phyloP scores from a whole-genome alignment of 2,113 vertebrate genomes.

The Poeciliopsis retropinna region DNA sequence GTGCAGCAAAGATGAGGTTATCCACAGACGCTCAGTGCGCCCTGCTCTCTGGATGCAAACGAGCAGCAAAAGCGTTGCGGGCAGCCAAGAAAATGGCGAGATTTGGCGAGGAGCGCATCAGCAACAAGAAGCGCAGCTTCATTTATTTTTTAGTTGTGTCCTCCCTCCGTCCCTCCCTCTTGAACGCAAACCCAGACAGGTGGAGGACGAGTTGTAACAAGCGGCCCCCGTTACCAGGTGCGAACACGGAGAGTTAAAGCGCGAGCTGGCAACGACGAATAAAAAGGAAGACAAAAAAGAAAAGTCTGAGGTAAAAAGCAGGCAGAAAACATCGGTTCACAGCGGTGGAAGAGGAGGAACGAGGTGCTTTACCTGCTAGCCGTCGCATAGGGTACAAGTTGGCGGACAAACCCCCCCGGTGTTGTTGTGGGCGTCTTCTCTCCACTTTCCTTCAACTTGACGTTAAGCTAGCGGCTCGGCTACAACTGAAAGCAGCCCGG shows the following conservation, averaged over 20 bases:
- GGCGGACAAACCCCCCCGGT: conserved; percentile 46
- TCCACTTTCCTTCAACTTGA: conserved; percentile 70
- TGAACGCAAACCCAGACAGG: not conserved
- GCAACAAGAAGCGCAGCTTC: not conserved
- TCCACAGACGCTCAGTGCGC: too few relatives aligned
- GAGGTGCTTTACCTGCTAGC: conserved; percentile 69
- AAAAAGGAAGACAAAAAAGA: not conserved
- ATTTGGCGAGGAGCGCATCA: not conserved
- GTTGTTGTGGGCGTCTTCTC: conserved; percentile 59
- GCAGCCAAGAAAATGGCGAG: conserved; percentile 6
- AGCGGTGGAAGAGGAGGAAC: not conserved
- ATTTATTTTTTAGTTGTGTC: not conserved
- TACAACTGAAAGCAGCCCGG: conserved; percentile 47
- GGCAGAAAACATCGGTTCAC: not conserved
- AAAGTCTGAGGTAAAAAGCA: not conserved
- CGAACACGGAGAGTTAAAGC: conserved; percentile 26
- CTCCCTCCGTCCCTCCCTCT: not conserved
- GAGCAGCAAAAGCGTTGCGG: not conserved
- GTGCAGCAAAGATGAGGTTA: not conserved
- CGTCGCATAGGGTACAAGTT: conserved; percentile 71
- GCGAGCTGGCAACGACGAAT: not conserved
- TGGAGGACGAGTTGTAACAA: conserved; percentile 21
- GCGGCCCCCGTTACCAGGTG: not conserved
- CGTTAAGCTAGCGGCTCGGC: conserved; percentile 75
- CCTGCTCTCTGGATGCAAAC: not conserved